Conservation (phyloP, 92 coral and sea anemone species). For the Diadumene lineata region DNA sequence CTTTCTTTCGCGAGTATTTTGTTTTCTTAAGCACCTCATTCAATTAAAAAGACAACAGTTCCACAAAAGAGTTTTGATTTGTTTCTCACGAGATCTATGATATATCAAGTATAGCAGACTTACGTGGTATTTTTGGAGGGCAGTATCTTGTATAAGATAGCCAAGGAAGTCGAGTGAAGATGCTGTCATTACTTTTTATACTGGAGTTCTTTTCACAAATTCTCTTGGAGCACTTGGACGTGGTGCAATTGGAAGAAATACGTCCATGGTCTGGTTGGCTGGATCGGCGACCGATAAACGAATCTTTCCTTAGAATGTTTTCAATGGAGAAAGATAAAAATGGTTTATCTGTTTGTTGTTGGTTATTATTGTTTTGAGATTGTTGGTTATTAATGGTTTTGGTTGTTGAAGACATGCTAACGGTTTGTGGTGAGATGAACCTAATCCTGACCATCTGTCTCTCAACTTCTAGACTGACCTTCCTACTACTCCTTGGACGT, state of each 20-base stretch:
- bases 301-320: slow-evolving; percentile 35
- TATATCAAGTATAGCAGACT: slow-evolving; percentile 39
- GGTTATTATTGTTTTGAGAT: slow-evolving; percentile 26
- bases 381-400: slow-evolving; percentile 30
- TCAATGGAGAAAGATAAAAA: slow-evolving; percentile 45
- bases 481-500: slow-evolving; percentile 26
- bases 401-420: slow-evolving; percentile 32
- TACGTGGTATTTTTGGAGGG: slow-evolving; percentile 98
- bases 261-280: slow-evolving; percentile 23
- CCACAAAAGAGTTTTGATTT: slow-evolving; percentile 33
- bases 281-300: slow-evolving; percentile 38
- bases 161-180: slow-evolving; percentile 76
- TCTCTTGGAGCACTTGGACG: slow-evolving; percentile 14
- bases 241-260: not conserved
- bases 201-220: slow-evolving; percentile 9
- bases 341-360: slow-evolving; percentile 39
- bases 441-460: slow-evolving; percentile 53
- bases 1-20: slow-evolving; percentile 20
- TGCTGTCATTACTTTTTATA: slow-evolving; percentile 15
- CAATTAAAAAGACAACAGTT: slow-evolving; percentile 36
- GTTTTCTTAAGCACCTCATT: slow-evolving; percentile 41
- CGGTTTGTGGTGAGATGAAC: slow-evolving; percentile 45
- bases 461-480: slow-evolving; percentile 23
- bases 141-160: slow-evolving; percentile 86
- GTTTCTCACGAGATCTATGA: slow-evolving; percentile 23